These are phyloP conservation scores for Unio delphinus DNA, from an alignment of 2,888 invertebrate species.

Conservation along the genomic window DNA sequence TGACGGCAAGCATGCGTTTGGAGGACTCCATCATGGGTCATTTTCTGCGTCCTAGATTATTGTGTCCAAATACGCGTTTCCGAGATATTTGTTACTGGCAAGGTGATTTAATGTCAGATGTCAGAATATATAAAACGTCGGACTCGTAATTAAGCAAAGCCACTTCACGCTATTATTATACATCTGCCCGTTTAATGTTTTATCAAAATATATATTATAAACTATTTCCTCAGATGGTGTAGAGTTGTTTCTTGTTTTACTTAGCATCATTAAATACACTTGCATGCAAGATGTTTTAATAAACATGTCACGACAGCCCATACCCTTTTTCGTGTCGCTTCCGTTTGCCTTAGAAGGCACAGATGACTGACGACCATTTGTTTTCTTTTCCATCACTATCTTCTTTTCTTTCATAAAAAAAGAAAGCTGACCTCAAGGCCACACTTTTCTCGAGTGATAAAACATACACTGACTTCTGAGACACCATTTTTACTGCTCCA, in stretches of 20 bases:
- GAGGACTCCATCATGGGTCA: too few relatives aligned
- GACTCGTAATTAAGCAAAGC: too few relatives aligned
- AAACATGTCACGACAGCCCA: background rate
- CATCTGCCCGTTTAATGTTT: too few relatives aligned
- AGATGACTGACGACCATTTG: slow-evolving; percentile 51
- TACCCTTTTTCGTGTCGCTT: slow-evolving; percentile 34
- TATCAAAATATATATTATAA: too few relatives aligned
- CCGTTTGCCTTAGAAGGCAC: slow-evolving; percentile 51
- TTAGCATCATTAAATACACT: background rate
- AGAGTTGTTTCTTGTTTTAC: background rate
- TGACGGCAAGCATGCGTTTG: too few relatives aligned
- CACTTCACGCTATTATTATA: too few relatives aligned
- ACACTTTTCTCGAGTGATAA: slow-evolving; percentile 33
- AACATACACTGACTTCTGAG: slow-evolving; percentile 25
- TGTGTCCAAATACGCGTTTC: too few relatives aligned
- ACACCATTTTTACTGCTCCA: slow-evolving; percentile 60
- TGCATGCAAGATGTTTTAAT: background rate
- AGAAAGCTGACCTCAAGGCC: slow-evolving; percentile 46
- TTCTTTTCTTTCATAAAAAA: slow-evolving; percentile 58
- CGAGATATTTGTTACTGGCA: too few relatives aligned
- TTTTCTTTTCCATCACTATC: slow-evolving; percentile 63
- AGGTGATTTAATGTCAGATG: too few relatives aligned
- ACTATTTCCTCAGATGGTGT: too few relatives aligned
- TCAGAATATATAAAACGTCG: too few relatives aligned
- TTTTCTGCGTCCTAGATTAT: too few relatives aligned